These are phyloP conservation scores for Clitarchus hookeri DNA, from an alignment of 2,888 invertebrate genomes.

Conservation along the genomic window DNA sequence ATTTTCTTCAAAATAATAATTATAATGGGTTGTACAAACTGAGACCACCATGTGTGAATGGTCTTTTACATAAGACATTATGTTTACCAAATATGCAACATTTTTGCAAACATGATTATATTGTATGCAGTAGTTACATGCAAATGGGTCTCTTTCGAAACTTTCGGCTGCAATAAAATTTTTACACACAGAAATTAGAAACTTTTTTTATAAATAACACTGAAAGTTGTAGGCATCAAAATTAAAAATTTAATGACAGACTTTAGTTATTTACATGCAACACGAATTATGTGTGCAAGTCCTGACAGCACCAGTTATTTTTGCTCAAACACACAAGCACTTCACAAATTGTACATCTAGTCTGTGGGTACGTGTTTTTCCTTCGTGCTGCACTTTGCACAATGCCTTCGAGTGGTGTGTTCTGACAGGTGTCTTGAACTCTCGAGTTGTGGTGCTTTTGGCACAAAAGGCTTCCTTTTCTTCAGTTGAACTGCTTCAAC, in stretches of 20 bases:
- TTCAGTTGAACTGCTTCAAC: not conserved
- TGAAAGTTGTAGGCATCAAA: too few relatives aligned
- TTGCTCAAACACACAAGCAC: not conserved
- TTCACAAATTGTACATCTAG: not conserved
- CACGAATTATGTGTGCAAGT: not conserved
- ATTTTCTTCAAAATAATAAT: not conserved
- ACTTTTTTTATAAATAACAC: too few relatives aligned
- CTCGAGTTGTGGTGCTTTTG: slow-evolving; percentile 39
- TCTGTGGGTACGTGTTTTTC: not conserved
- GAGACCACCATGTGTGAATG: not conserved
- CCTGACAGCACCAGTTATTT: not conserved
- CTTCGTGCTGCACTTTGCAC: not conserved
- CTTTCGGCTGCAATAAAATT: not conserved
- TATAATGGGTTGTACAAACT: slow-evolving; percentile 3
- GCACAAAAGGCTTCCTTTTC: slow-evolving; percentile 29
- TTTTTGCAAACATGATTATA: not conserved
- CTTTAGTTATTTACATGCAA: too few relatives aligned
- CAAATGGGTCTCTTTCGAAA: not conserved
- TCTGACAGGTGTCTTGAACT: slow-evolving; percentile 42
- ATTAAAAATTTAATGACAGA: too few relatives aligned
- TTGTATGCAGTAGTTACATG: not conserved
- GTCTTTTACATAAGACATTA: not conserved
- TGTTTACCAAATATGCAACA: not conserved
- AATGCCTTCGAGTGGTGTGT: too few relatives aligned
- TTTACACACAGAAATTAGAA: not conserved